These are phyloP conservation scores for Corapipo altera DNA, from an alignment of 2,113 vertebrate species.

Conservation along the genomic window DNA sequence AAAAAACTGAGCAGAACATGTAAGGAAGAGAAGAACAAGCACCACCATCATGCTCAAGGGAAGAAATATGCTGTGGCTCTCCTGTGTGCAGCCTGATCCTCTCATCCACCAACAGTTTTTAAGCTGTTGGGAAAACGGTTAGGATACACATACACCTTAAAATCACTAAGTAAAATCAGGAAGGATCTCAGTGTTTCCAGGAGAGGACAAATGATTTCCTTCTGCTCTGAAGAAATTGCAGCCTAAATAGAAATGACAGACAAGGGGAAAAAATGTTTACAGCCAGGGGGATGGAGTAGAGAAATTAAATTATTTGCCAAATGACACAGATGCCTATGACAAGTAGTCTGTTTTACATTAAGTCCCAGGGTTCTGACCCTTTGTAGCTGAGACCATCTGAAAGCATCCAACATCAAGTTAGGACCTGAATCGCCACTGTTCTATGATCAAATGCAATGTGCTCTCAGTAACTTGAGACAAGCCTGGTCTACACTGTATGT, in stretches of 20 bases:
- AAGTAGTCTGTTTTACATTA: not conserved
- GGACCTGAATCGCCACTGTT: not conserved
- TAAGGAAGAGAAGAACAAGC: not conserved
- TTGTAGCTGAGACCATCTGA: not conserved
- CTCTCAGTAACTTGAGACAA: not conserved
- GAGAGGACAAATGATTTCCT: not conserved
- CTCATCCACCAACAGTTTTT: not conserved
- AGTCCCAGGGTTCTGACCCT: not conserved
- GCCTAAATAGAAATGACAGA: not conserved
- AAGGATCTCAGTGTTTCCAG: not conserved
- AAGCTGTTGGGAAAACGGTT: not conserved
- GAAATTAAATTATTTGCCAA: not conserved
- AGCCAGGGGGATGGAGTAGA: not conserved
- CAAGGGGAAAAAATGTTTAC: not conserved
- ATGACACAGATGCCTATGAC: not conserved
- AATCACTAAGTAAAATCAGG: not conserved
- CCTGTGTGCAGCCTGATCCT: not conserved
- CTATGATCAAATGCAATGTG: not conserved
- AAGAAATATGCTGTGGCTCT: not conserved
- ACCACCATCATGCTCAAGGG: not conserved
- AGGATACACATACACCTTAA: not conserved
- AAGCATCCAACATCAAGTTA: not conserved
- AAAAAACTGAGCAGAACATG: rapidly evolving
- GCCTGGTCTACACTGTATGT: not conserved
- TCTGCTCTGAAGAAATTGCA: not conserved